Evolutionary conservation across 2,888 invertebrate species (phyloP).

Genomic region (Trichopoda pennipes): DNA sequence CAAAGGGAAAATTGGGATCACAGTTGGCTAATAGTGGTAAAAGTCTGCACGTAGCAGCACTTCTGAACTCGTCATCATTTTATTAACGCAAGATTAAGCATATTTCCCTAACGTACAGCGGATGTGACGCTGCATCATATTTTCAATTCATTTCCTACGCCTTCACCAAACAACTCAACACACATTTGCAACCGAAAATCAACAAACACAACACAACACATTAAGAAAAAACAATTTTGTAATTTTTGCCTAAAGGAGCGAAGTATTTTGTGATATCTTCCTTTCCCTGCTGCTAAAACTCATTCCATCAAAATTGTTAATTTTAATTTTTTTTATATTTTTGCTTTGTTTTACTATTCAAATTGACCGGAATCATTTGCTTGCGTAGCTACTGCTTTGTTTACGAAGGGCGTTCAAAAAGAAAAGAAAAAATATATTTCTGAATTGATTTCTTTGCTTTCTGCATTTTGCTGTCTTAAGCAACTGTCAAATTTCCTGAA

Average conservation of each 20-base stretch:
- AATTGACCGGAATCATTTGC: constrained; percentile 75
- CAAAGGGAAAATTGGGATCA: constrained; percentile 29
- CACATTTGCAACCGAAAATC: neutral
- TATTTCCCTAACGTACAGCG: constrained; percentile 69
- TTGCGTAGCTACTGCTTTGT: constrained; percentile 53
- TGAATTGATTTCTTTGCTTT: no score
- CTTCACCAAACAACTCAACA: constrained; percentile 4
- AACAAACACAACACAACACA: constrained; percentile 4
- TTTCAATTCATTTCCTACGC: constrained; percentile 43
- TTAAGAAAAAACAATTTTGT: constrained; percentile 56
- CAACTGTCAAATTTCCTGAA: no score
- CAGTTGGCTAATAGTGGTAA: constrained; percentile 6
- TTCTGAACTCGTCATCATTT: constrained; percentile 71
- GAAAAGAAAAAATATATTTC: no score
- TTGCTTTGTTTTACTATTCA: constrained; percentile 70
- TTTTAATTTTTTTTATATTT: constrained; percentile 14
- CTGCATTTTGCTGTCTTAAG: no score
- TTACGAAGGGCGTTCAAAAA: neutral
- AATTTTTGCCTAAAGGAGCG: constrained; percentile 64
- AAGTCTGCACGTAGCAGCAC: constrained; percentile 26
- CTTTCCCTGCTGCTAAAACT: neutral
- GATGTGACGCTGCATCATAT: constrained; percentile 70
- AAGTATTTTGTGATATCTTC: constrained; percentile 20
- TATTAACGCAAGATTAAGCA: constrained; percentile 75
- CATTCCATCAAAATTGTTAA: constrained; percentile 12